Conservation (phyloP, 1,140 invertebrate species). For the Probaryconus sp. region DNA sequence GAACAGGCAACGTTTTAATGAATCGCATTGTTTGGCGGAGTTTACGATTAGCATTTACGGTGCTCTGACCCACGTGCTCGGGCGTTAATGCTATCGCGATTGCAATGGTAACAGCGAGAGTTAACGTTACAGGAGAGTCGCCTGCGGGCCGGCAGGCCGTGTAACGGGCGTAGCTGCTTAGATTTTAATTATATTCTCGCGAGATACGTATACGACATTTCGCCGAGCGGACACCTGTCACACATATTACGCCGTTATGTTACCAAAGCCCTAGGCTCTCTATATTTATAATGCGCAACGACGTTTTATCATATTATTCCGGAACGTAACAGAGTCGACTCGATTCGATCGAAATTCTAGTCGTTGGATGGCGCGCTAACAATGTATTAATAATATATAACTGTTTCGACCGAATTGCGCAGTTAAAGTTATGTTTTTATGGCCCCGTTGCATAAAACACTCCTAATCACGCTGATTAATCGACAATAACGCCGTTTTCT, state of each 20-base stretch:
- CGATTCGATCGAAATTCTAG: too few species aligned
- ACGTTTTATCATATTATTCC: slow-evolving; percentile 8
- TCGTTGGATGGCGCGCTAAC: background rate
- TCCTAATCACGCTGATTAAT: background rate
- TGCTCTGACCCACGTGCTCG: slow-evolving; percentile 56
- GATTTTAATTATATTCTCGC: slow-evolving; percentile 67
- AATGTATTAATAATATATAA: slow-evolving; percentile 1
- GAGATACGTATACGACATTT: slow-evolving; percentile 50
- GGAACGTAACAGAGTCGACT: background rate
- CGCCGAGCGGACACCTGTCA: slow-evolving; percentile 68
- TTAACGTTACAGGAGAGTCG: slow-evolving; percentile 48
- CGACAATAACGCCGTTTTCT: background rate
- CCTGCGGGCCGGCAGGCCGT: slow-evolving; percentile 56
- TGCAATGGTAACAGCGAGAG: slow-evolving; percentile 47
- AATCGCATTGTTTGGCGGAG: slow-evolving; percentile 37
- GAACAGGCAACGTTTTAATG: slow-evolving; percentile 34
- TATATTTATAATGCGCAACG: slow-evolving; percentile 44
- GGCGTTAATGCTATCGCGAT: slow-evolving; percentile 46
- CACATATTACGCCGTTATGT: slow-evolving; percentile 57
- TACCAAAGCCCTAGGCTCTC: slow-evolving; percentile 31
- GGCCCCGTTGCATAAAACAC: background rate
- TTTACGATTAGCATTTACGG: slow-evolving; percentile 57
- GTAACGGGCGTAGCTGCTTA: slow-evolving; percentile 62
- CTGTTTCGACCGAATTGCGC: background rate
- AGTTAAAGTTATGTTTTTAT: background rate